Conservation (phyloP, 2,113 vertebrate genomes). For the Gila orcuttii region DNA sequence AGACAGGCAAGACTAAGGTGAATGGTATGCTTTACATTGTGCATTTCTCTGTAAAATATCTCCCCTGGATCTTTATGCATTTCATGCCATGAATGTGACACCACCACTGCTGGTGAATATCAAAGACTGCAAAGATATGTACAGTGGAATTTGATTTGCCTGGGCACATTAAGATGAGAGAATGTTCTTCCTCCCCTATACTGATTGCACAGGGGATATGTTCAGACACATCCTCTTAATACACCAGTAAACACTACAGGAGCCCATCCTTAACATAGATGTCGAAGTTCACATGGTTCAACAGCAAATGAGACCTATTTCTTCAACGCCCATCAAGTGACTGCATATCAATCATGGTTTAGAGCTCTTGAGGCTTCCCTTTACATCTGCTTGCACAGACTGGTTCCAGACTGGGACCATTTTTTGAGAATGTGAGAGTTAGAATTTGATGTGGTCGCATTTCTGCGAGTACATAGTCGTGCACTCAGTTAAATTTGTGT, state of each 20-base stretch:
- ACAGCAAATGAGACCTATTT: background rate
- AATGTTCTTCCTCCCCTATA: conserved; percentile 23
- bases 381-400: background rate
- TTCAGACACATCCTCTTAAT: conserved; percentile 56
- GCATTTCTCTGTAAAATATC: background rate
- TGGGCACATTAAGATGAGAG: conserved; percentile 58
- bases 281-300: background rate
- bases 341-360: background rate
- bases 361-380: background rate
- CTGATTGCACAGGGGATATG: conserved; percentile 52
- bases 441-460: too few species aligned
- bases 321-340: background rate
- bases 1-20: too few species aligned
- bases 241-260: conserved; percentile 12
- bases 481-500: too few species aligned
- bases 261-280: background rate
- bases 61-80: background rate
- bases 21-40: background rate
- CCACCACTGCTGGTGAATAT: background rate
- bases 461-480: too few species aligned
- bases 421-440: too few species aligned
- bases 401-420: too few species aligned
- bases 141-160: conserved; percentile 63
- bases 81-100: background rate
- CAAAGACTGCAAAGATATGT: conserved; percentile 16